phyloP scores from a whole-genome alignment of 2,797 vertebrate genomes.

The Eptatretus atami region DNA sequence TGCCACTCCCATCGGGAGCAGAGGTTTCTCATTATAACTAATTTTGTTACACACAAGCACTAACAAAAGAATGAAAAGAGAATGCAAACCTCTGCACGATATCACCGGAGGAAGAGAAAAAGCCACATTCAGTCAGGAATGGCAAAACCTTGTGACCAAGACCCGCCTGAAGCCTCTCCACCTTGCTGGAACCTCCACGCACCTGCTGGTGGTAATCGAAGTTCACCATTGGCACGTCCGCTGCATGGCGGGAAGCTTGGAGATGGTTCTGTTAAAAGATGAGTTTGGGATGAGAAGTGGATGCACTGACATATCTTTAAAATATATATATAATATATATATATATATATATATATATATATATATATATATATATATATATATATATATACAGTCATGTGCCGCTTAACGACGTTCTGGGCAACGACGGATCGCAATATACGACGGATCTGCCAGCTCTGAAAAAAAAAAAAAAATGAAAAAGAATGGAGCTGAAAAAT shows the following conservation, averaged over 20 bases:
- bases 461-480: too few species aligned
- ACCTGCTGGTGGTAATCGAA: constrained; percentile 98
- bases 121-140: constrained; percentile 52
- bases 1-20: too few species aligned
- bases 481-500: too few species aligned
- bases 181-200: constrained; percentile 46
- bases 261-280: constrained; percentile 37
- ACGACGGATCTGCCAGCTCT: too few species aligned
- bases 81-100: constrained; percentile 36
- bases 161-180: constrained; percentile 48
- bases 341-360: neutral
- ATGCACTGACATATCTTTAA: neutral
- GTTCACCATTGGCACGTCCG: constrained; percentile 60
- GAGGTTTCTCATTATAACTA: neutral
- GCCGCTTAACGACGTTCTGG: too few species aligned
- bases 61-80: constrained; percentile 5
- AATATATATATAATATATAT: neutral
- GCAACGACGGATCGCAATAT: too few species aligned
- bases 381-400: too few species aligned
- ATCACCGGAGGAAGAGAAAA: constrained; percentile 53
- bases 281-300: neutral
- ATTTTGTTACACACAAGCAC: neutral
- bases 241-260: constrained; percentile 58
- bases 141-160: constrained; percentile 54
- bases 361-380: neutral